Evolutionary conservation across 1,140 invertebrate species (phyloP).

Genomic region (Papilio helenus): DNA sequence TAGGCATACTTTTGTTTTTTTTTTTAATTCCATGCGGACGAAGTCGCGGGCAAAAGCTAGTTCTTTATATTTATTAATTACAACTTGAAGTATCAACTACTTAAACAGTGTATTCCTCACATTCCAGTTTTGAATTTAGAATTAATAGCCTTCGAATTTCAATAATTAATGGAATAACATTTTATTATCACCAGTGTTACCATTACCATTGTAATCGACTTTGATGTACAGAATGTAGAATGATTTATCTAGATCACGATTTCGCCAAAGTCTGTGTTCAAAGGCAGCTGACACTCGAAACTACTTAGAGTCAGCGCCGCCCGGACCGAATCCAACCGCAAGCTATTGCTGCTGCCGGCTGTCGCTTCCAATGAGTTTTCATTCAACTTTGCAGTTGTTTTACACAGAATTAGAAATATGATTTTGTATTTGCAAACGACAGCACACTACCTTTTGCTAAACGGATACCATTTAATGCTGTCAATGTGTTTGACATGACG

Average conservation of each 20-base stretch:
- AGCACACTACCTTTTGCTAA: background rate
- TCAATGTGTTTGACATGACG: constrained; percentile 3
- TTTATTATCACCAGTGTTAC: background rate
- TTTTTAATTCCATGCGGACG: too few relatives aligned
- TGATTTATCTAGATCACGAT: constrained; percentile 1
- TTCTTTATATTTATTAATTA: background rate
- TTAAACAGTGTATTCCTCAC: background rate
- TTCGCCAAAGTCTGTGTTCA: constrained; percentile 26
- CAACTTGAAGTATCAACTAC: background rate
- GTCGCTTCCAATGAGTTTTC: constrained; percentile 27
- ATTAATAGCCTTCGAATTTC: background rate
- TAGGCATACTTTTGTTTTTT: too few relatives aligned
- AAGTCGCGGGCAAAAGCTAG: too few relatives aligned
- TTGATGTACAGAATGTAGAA: background rate
- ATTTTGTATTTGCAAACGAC: constrained; percentile 14
- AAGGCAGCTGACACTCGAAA: constrained; percentile 30
- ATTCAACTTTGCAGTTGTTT: constrained; percentile 35
- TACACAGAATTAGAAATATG: constrained; percentile 4
- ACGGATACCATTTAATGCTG: constrained; percentile 9
- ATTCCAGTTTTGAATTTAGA: background rate
- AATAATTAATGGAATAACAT: background rate
- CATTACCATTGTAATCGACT: background rate
- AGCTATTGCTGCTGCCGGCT: constrained; percentile 23
- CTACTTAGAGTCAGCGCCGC: constrained; percentile 31
- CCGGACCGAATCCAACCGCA: constrained; percentile 21